Conservation (phyloP, 2,797 vertebrate species). For the Alca torda region DNA sequence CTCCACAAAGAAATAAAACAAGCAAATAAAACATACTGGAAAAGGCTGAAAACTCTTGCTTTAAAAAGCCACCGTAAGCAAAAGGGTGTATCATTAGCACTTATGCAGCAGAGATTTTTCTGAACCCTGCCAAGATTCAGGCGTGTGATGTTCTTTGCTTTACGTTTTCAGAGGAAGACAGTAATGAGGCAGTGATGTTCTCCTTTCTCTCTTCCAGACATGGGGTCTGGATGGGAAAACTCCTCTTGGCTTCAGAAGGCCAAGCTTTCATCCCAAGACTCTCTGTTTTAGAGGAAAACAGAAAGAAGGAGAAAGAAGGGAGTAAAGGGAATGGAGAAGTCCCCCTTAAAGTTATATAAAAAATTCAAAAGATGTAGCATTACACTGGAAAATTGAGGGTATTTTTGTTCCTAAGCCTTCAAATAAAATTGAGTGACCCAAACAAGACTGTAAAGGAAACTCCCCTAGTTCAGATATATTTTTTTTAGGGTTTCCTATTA, state of each 20-base stretch:
- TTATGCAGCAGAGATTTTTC: background rate
- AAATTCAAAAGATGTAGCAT: background rate
- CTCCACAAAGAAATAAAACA: background rate
- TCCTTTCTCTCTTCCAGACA: constrained; percentile 7
- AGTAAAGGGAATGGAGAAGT: background rate
- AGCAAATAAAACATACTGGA: background rate
- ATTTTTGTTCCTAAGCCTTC: background rate
- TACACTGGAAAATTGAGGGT: background rate
- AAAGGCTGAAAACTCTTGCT: background rate
- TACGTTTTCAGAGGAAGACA: background rate
- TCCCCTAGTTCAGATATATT: background rate
- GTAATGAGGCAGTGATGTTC: background rate
- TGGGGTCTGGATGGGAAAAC: background rate
- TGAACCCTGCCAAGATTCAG: constrained; percentile 16
- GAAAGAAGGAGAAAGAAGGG: background rate
- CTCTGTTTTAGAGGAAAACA: background rate
- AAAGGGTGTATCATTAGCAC: constrained; percentile 26
- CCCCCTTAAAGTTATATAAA: background rate
- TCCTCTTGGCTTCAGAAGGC: background rate
- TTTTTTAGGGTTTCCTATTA: background rate
- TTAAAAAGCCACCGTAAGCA: constrained; percentile 15
- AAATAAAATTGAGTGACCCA: background rate
- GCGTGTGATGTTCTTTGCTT: background rate
- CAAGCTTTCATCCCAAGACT: background rate
- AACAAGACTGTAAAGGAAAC: background rate